These are phyloP conservation scores for Habroteleia sp. DNA, from an alignment of 2,888 invertebrate genomes.

Conservation along the genomic window DNA sequence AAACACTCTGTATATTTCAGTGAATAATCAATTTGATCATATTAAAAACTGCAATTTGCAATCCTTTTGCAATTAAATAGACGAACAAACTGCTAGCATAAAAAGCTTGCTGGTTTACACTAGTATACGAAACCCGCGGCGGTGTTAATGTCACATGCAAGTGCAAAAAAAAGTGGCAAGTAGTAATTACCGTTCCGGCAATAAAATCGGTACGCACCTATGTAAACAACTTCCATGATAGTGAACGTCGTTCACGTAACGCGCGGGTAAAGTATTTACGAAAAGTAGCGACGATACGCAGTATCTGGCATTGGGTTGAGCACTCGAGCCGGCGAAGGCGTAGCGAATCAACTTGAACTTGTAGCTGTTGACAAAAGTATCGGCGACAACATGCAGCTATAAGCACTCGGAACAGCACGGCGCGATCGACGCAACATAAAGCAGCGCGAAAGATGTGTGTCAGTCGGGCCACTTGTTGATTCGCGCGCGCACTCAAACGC, in stretches of 20 bases:
- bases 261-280: constrained; percentile 19
- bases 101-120: too few relatives aligned
- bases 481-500: constrained; percentile 25
- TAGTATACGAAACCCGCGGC: too few relatives aligned
- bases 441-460: constrained; percentile 13
- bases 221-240: constrained; percentile 80
- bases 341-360: background rate
- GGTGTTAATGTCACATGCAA: too few relatives aligned
- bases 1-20: too few relatives aligned
- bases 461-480: constrained; percentile 44
- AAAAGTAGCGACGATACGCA: constrained; percentile 9
- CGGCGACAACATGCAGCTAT: too few relatives aligned
- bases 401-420: background rate
- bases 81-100: too few relatives aligned
- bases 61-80: too few relatives aligned
- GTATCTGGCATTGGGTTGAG: constrained; percentile 7
- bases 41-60: too few relatives aligned
- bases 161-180: background rate
- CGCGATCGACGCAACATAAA: background rate
- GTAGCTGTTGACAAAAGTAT: too few relatives aligned
- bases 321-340: constrained; percentile 21
- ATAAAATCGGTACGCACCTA: constrained; percentile 71
- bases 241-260: constrained; percentile 61
- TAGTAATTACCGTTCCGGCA: background rate
- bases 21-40: too few relatives aligned